phyloP scores from a whole-genome alignment of 2,113 vertebrate genomes.

The Pomatostomus ruficeps region DNA sequence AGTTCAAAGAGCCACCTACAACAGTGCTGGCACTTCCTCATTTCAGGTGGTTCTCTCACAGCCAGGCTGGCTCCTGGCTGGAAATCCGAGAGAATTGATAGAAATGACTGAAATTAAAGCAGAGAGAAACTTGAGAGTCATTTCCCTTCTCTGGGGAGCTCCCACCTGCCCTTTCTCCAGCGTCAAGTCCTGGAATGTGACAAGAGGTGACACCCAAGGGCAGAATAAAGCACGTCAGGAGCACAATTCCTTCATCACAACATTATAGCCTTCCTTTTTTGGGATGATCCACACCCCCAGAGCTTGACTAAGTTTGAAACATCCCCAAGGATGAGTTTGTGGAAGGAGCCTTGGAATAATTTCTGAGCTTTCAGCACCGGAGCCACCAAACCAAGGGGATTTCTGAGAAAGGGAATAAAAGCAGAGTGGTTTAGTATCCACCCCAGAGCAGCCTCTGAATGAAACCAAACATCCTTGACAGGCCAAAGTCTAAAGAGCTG shows the following conservation, averaged over 20 bases:
- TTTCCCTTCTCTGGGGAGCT: neutral
- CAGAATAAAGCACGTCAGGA: neutral
- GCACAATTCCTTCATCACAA: neutral
- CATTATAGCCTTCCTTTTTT: neutral
- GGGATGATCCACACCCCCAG: no score
- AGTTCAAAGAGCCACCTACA: conserved; percentile 14
- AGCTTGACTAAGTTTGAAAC: neutral
- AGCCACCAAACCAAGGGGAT: neutral
- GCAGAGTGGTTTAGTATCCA: neutral
- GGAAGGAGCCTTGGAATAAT: fast-evolving
- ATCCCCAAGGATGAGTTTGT: neutral
- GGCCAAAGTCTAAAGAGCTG: neutral
- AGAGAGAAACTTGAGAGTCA: neutral
- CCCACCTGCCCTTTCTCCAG: neutral
- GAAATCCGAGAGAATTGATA: neutral
- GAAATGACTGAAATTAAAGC: neutral
- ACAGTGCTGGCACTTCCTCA: neutral
- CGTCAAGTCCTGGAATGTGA: neutral
- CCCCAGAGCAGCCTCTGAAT: neutral
- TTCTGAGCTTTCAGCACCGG: neutral
- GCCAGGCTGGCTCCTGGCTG: conserved; percentile 38
- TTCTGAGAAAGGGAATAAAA: neutral
- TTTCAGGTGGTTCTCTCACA: neutral
- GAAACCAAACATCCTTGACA: neutral
- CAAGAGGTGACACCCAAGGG: neutral